A percentile compares a stretch with the other conserved stretches of the same genome.
Conservation (phyloP, 1,140 invertebrate species). For the Bombus pyrosoma region DNA sequence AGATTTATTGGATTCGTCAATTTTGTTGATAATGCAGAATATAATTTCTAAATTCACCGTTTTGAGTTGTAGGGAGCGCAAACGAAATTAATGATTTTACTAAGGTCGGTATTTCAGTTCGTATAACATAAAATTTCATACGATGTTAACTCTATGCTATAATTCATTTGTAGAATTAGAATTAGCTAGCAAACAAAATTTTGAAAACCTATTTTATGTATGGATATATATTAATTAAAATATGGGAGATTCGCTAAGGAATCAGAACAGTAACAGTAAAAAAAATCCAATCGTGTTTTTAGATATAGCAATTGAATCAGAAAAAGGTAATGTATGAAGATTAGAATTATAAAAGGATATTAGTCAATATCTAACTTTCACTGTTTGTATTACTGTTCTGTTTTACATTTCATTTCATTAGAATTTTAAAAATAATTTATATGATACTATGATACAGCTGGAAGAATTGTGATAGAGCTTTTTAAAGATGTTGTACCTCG, state of each 20-base stretch:
- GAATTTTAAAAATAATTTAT: constrained; percentile 71
- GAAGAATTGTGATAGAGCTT: constrained; percentile 91
- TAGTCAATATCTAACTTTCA: constrained; percentile 1
- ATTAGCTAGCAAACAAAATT: constrained; percentile 21
- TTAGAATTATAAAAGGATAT: constrained; percentile 13
- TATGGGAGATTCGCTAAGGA: constrained; percentile 54
- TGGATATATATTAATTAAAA: constrained; percentile 28
- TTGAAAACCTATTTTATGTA: constrained; percentile 12
- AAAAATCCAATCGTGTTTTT: constrained; percentile 86
- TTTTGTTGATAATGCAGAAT: too few relatives aligned
- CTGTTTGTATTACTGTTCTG: constrained; percentile 35
- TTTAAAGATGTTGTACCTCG: constrained; percentile 93
- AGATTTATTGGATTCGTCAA: too few relatives aligned
- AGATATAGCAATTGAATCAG: constrained; percentile 87
- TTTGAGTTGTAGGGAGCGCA: neutral
- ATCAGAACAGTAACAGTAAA: neutral
- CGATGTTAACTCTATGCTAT: neutral
- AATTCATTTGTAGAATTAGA: neutral
- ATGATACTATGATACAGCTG: constrained; percentile 83
- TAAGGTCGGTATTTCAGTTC: neutral
- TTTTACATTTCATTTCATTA: constrained; percentile 24
- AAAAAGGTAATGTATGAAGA: constrained; percentile 77
- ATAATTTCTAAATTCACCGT: neutral
- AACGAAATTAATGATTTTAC: neutral
- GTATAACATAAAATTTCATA: neutral